Percentiles rank a stretch among this genome's conserved stretches.
Conservation (phyloP, 2,797 vertebrate species). For the Vireo griseus region DNA sequence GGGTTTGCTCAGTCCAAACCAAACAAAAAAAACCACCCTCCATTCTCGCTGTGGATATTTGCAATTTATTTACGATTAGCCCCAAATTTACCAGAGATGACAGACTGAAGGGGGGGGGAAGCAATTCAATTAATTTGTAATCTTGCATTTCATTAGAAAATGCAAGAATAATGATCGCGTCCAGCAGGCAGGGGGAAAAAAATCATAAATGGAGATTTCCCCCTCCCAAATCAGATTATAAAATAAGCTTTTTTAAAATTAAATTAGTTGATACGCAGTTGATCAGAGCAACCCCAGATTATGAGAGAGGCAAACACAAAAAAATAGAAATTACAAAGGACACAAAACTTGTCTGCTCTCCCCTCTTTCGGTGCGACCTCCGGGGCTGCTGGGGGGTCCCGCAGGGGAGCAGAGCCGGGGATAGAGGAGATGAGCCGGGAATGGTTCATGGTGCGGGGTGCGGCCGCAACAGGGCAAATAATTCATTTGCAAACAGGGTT, state of each 20-base stretch:
- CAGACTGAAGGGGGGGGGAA: background rate
- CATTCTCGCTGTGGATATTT: background rate
- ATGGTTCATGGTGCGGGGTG: too few relatives aligned
- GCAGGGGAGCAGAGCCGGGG: background rate
- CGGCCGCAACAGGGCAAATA: background rate
- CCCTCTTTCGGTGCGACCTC: background rate
- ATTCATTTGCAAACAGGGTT: background rate
- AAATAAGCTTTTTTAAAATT: conserved; percentile 35
- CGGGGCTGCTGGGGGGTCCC: background rate
- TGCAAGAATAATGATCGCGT: conserved; percentile 21
- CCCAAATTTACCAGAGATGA: conserved; percentile 22
- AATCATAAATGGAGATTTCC: background rate
- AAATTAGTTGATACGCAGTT: background rate
- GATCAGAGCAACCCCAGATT: background rate
- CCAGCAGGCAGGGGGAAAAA: background rate
- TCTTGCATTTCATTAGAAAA: conserved; percentile 59
- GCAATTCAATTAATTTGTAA: conserved; percentile 58
- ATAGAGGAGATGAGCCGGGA: background rate
- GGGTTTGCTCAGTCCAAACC: background rate
- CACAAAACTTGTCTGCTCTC: background rate
- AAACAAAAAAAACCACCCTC: background rate
- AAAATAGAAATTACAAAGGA: background rate
- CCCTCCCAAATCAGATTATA: conserved; percentile 31
- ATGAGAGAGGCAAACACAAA: background rate
- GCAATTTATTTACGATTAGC: background rate